Conservation (phyloP, 37 sponge, comb jelly and placozoan species). For the Beroe forskalii region DNA sequence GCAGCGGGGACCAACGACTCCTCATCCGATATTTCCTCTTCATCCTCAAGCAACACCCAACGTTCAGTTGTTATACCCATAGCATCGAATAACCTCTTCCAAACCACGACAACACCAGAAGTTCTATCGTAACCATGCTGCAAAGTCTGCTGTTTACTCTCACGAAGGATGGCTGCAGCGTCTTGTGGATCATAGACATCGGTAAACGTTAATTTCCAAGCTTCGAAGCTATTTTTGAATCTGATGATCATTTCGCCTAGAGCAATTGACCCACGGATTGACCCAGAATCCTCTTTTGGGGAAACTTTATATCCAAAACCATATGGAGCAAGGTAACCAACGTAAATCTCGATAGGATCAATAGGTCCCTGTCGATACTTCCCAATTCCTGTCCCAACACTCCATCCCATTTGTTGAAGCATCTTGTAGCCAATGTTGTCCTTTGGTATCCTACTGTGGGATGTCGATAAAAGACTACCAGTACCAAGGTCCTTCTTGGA, state of each 20-base stretch:
- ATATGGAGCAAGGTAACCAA: not conserved
- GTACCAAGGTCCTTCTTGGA: not conserved
- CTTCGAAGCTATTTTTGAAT: not conserved
- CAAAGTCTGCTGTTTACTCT: not conserved
- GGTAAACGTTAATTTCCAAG: not conserved
- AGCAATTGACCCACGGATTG: not conserved
- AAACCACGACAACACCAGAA: not conserved
- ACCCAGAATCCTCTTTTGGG: not conserved
- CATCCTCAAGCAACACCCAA: not conserved
- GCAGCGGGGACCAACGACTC: not conserved
- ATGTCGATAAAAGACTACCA: not conserved
- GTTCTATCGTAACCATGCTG: not conserved
- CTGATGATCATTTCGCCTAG: not conserved
- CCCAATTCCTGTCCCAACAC: not conserved
- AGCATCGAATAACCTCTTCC: not conserved
- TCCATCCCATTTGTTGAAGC: conserved; percentile 1
- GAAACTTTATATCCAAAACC: not conserved
- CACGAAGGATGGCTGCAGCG: not conserved
- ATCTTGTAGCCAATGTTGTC: not conserved
- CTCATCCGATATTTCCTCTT: conserved; percentile 19
- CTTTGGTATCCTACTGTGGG: not conserved
- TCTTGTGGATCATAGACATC: not conserved
- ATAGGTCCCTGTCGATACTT: not conserved
- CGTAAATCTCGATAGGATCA: not conserved
- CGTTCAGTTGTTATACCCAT: not conserved